Evolutionary conservation across 2,113 vertebrate genomes (phyloP).

Genomic region (Perca schrenkii): DNA sequence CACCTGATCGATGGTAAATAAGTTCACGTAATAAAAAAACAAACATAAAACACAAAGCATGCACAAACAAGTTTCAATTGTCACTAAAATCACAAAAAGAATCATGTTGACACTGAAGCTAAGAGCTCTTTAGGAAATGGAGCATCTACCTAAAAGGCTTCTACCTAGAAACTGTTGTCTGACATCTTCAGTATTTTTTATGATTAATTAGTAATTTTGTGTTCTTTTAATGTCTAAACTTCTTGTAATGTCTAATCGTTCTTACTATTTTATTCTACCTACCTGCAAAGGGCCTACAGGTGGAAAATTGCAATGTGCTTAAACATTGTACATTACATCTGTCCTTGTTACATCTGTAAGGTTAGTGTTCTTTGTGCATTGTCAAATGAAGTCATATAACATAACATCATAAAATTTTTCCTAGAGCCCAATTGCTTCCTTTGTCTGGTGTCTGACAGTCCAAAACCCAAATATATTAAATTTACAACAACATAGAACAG

Average conservation of each 20-base stretch:
- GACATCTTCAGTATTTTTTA: neutral
- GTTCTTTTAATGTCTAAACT: no score
- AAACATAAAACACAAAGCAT: neutral
- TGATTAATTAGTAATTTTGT: neutral
- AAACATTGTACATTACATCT: no score
- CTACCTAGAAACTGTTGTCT: neutral
- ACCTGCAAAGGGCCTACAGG: no score
- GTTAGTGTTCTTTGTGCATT: no score
- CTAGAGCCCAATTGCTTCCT: neutral
- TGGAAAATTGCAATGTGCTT: no score
- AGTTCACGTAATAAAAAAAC: neutral
- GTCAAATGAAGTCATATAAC: no score
- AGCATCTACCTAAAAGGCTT: neutral
- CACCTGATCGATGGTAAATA: neutral
- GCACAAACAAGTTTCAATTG: no score
- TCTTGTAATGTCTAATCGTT: no score
- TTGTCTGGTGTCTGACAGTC: neutral
- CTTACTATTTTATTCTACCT: no score
- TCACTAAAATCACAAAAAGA: neutral
- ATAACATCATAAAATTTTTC: neutral
- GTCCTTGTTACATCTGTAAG: no score
- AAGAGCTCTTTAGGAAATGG: neutral
- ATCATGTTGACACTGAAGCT: neutral
- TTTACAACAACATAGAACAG: neutral
- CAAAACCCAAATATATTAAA: neutral